Evolutionary conservation across 2,797 vertebrate species (phyloP).

Genomic region (Alfaro cultratus): DNA sequence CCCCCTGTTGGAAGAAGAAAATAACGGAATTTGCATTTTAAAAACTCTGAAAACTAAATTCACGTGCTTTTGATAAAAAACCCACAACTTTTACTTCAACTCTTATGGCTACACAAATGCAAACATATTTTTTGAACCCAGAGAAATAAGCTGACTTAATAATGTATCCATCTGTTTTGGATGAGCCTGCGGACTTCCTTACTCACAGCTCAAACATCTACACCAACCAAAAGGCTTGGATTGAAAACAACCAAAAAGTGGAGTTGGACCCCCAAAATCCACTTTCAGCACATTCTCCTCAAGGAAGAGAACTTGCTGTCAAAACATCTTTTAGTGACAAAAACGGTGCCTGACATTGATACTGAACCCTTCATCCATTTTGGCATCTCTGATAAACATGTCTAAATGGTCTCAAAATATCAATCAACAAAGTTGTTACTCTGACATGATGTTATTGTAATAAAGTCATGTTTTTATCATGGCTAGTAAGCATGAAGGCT

Average conservation of each 20-base stretch:
- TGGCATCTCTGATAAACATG: not conserved
- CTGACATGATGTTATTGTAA: not conserved
- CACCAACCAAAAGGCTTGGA: conserved; percentile 27
- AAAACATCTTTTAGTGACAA: not conserved
- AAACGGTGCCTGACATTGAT: not conserved
- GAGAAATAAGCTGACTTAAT: conserved; percentile 24
- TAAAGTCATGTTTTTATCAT: not conserved
- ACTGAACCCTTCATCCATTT: not conserved
- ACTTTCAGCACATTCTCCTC: too few relatives aligned
- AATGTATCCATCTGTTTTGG: conserved; percentile 18
- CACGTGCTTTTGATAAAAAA: conserved; percentile 6
- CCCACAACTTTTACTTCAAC: not conserved
- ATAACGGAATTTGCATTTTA: conserved; percentile 22
- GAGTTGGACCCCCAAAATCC: conserved; percentile 11
- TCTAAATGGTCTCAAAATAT: not conserved
- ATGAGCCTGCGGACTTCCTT: conserved; percentile 2
- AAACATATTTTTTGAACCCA: not conserved
- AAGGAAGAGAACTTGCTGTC: conserved; percentile 19
- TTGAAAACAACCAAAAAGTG: conserved; percentile 38
- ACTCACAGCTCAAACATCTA: conserved; percentile 19
- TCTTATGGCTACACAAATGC: not conserved
- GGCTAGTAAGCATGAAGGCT: not conserved
- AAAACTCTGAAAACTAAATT: conserved; percentile 6
- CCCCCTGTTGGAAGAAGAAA: conserved; percentile 80
- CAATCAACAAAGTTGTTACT: not conserved